Evolutionary conservation across 37 sponge, comb jelly and placozoan genomes (phyloP), one percentile per base, ranked within the genome.

Genomic region (Agelas oroides): DNA sequence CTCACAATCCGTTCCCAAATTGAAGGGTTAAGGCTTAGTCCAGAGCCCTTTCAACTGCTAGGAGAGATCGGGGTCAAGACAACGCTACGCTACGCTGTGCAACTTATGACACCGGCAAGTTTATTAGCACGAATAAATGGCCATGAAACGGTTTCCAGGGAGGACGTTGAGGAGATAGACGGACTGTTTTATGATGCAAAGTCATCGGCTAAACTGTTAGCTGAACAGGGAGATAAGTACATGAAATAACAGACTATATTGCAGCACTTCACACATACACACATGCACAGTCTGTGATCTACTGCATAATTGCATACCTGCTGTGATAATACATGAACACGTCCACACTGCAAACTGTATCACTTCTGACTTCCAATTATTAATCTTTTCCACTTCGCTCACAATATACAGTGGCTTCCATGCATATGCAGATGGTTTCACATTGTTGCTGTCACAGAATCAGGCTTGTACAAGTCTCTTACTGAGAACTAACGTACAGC

Each of bases 151-250:
- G 90, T 98, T 21, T 27, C 71, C 31, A 92, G 63, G 61, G 95
- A 96, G 36, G 99, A 98, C 56, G 89, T 98, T 5, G 91, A 90
- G 39, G 99, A 98, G 68, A 93, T 98, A 56, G 80, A 81, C 59
- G 94, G 96, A 32, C 95, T 98, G 76, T 98, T 98, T 81, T 96
- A 83, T 61, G 99, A 98, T 75, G 99, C 99, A 0, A 98, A 98
- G 65, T 81, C 94, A 0, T 98, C 99, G 15, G 99, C 99, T 27
- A 96, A 96, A 59, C 85, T 98, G 33, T 78, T 98, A 6, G 91
- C 93, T 25, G 95, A 94, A 52, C 92, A 98, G 23, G 90, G 82
- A 18, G 99, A 94, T 77, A 98, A 96, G 66, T 98, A 95, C 86
- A 94, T 98, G 92, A 90, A 98, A 57, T 98, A 89, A 65, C 18